These are phyloP conservation scores for Hyppa rectilinea DNA, from an alignment of 2,888 invertebrate genomes.

Conservation along the genomic window DNA sequence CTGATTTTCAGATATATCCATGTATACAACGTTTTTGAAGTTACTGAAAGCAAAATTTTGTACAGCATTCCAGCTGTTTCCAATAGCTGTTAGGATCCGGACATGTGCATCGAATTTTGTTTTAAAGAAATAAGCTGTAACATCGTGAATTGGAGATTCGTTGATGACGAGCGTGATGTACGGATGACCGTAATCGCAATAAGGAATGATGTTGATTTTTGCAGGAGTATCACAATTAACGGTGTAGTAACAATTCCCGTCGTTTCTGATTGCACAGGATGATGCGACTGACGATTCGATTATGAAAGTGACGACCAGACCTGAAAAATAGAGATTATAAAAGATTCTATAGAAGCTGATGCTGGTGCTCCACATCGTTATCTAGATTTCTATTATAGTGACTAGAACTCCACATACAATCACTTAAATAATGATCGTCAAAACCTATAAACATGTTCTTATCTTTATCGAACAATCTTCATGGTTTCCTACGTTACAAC, in stretches of 20 bases:
- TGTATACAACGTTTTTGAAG: constrained; percentile 53
- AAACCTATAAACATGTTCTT: constrained; percentile 14
- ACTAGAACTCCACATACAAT: not conserved
- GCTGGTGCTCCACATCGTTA: not conserved
- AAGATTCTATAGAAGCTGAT: not conserved
- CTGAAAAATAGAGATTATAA: not conserved
- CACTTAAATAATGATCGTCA: constrained; percentile 13
- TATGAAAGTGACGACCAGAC: not conserved
- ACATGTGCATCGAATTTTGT: constrained; percentile 39
- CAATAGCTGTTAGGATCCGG: constrained; percentile 36
- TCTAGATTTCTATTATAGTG: not conserved
- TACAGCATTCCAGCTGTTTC: constrained; percentile 49
- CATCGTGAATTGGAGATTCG: constrained; percentile 28
- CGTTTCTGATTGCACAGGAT: constrained; percentile 30
- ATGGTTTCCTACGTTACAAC: not conserved
- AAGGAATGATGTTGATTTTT: constrained; percentile 6
- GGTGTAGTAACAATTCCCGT: constrained; percentile 52
- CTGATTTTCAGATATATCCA: constrained; percentile 56
- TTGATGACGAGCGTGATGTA: constrained; percentile 51
- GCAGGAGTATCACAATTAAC: constrained; percentile 38
- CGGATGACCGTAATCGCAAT: constrained; percentile 29
- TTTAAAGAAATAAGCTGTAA: constrained; percentile 28
- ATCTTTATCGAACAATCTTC: constrained; percentile 35
- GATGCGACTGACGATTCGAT: constrained; percentile 2
- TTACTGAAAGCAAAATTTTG: constrained; percentile 50